These are phyloP conservation scores for Harpalus rufipes DNA, from an alignment of 2,888 invertebrate species.

Conservation along the genomic window DNA sequence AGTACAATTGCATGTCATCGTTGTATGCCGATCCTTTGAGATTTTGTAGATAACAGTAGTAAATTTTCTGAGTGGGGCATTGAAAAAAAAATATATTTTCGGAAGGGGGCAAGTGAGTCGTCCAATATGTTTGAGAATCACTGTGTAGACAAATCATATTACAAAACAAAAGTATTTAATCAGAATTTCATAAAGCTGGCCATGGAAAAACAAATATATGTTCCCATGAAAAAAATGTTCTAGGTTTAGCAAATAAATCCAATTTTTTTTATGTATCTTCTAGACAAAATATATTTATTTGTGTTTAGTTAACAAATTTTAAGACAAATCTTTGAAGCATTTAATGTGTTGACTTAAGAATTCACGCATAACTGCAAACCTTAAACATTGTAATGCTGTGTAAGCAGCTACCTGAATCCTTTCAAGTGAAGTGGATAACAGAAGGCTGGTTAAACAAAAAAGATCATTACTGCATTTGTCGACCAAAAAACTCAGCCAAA, in stretches of 20 bases:
- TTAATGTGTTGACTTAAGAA: constrained; percentile 53
- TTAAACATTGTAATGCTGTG: constrained; percentile 40
- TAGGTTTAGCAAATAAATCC: not conserved
- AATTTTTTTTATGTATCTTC: not conserved
- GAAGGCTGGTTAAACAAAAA: not conserved
- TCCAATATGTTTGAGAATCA: too few species aligned
- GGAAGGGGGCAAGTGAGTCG: too few species aligned
- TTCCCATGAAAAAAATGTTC: too few species aligned
- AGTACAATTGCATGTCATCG: too few species aligned
- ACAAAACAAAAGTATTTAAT: constrained; percentile 15
- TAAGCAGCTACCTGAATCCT: constrained; percentile 33
- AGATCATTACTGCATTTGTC: not conserved
- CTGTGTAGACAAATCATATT: not conserved
- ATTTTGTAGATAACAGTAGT: too few species aligned
- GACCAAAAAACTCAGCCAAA: not conserved
- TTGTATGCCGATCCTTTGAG: too few species aligned
- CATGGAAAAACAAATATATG: too few species aligned
- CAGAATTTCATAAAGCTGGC: too few species aligned
- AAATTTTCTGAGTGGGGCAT: too few species aligned
- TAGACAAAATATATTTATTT: not conserved
- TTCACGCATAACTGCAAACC: constrained; percentile 1
- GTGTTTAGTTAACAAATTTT: constrained; percentile 24
- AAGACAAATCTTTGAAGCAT: constrained; percentile 42
- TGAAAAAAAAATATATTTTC: too few species aligned
- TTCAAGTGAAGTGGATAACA: not conserved